Evolutionary conservation across 2,113 vertebrate species (phyloP), one percentile per base, ranked within the genome.

Genomic region (Climacteris rufus): DNA sequence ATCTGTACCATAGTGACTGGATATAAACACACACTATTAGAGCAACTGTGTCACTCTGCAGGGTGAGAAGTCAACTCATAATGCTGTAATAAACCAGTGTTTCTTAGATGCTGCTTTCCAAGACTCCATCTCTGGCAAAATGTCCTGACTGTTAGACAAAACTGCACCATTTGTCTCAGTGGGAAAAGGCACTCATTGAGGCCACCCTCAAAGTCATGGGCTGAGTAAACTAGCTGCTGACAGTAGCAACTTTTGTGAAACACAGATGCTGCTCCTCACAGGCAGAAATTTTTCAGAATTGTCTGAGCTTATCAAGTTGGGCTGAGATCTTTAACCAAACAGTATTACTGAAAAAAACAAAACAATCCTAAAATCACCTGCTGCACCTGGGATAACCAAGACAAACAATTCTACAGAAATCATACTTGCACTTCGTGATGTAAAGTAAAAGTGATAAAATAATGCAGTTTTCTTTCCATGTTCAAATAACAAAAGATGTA

Each of bases 1-100:
- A 0, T 21, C 13, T 90, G 60, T 45, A 28, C 50, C 37, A 9
- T 2, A 0, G 52, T 0, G 0, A 52, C n/a, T 35, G 24, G 54
- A 25, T 56, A 27, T 13, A 19, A 85, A 50, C 10, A 24, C 13
- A 47, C 16, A 8, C 25, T 74, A 3, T 0, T 0, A 31, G 30
- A 42, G 20, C 30, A 50, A 31, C 39, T 59, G 25, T 5, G 0
- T 64, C 71, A 31, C 20, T 33, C 44, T 60, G 37, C 40, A 70
- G 22, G 8, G 13, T 52, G 28, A 85, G 40, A 84, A 61, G n/a
- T 39, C 54, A 70, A 37, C 30, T 79, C 17, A 8, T 24, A 53
- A 22, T 37, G 24, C 15, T 78, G 21, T 22, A 49, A 65, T 22
- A 49, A 90, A 61, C 17, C 2, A 11, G 10, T 44, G 24, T 45